These are phyloP conservation scores for Zapus hudsonius DNA, from an alignment of 2,113 vertebrate species.

Conservation along the genomic window DNA sequence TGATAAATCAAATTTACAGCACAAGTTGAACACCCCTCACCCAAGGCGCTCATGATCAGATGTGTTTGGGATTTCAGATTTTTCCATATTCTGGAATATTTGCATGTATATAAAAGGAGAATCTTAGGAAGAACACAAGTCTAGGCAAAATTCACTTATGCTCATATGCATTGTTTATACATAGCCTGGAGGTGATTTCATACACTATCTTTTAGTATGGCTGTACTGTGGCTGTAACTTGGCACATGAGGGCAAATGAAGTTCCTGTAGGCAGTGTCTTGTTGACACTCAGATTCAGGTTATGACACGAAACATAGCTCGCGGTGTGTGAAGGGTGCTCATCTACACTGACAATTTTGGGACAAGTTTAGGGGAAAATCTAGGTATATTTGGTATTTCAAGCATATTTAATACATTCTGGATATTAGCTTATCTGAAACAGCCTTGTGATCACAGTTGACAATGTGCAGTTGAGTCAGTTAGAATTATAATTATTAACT, in stretches of 20 bases:
- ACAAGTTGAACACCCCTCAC: not conserved
- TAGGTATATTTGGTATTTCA: constrained; percentile 24
- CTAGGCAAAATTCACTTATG: not conserved
- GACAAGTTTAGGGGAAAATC: not conserved
- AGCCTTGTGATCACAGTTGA: not conserved
- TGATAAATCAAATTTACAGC: not conserved
- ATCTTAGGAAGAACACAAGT: not conserved
- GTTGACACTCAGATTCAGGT: not conserved
- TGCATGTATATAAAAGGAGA: not conserved
- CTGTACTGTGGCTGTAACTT: not conserved
- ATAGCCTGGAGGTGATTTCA: not conserved
- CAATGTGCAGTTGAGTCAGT: not conserved
- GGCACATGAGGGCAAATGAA: not conserved
- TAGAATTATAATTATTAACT: not conserved
- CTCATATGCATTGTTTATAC: not conserved
- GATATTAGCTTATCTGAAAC: not conserved
- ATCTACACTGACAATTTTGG: not conserved
- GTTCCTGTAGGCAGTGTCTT: not conserved
- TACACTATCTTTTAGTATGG: not conserved
- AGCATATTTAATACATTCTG: not conserved
- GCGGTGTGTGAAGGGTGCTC: no score
- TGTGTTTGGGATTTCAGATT: not conserved
- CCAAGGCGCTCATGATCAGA: not conserved
- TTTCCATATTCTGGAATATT: not conserved
- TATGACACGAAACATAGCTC: not conserved